phyloP scores from a whole-genome alignment of 1,140 invertebrate genomes.

The Hyles euphorbiae region DNA sequence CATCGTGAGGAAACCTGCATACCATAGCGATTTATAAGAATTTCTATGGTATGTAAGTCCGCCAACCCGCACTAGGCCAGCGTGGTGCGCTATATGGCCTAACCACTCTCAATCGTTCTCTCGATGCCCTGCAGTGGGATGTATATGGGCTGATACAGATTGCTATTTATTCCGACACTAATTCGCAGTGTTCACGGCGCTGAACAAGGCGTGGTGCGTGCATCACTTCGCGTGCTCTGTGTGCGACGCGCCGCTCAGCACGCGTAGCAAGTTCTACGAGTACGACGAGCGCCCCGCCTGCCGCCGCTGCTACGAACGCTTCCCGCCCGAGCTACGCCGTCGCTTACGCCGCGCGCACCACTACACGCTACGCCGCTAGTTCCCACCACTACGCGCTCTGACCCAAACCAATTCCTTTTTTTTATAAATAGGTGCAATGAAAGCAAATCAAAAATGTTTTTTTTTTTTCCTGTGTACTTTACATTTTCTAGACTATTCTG shows the following conservation, averaged over 20 bases:
- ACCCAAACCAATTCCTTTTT: too few relatives aligned
- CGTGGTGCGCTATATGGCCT: too few relatives aligned
- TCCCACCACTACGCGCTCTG: background rate
- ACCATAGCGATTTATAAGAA: too few relatives aligned
- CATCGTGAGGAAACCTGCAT: too few relatives aligned
- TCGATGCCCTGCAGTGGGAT: too few relatives aligned
- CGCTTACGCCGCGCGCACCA: conserved; percentile 88
- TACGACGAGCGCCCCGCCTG: conserved; percentile 98
- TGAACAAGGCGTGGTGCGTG: conserved; percentile 99
- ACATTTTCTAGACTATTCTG: too few relatives aligned
- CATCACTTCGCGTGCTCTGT: conserved; percentile 99
- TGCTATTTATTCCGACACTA: conserved; percentile 3
- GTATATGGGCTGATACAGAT: too few relatives aligned
- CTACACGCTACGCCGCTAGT: conserved; percentile 70
- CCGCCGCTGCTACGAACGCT: conserved; percentile 98
- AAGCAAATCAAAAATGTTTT: background rate
- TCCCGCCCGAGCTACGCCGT: conserved; percentile 95
- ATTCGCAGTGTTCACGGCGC: conserved; percentile 94
- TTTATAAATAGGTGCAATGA: too few relatives aligned
- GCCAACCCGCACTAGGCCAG: too few relatives aligned
- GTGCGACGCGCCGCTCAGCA: conserved; percentile 98
- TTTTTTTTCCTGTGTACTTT: background rate
- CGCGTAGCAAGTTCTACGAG: conserved; percentile 99
- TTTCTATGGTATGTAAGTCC: too few relatives aligned
- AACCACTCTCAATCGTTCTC: too few relatives aligned